These are phyloP conservation scores for Phrynocephalus vlangalii DNA, from an alignment of 2,797 vertebrate genomes.

Conservation along the genomic window DNA sequence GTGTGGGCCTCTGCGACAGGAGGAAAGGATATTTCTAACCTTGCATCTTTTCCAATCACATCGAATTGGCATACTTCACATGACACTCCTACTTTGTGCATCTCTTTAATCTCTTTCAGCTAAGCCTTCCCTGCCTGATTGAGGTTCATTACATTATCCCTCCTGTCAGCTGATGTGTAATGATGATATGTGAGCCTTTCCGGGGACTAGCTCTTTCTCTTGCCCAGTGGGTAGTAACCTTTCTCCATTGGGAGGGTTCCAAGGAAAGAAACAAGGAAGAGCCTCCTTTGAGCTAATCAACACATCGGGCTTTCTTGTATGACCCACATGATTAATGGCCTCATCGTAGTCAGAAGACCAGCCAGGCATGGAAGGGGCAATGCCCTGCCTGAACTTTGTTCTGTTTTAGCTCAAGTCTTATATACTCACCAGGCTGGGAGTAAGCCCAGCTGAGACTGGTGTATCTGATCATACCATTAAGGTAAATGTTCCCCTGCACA, in stretches of 20 bases:
- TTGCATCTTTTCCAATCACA: slow-evolving; percentile 10
- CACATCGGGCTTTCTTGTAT: slow-evolving; percentile 34
- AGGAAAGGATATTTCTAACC: slow-evolving; percentile 21
- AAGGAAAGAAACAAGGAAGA: slow-evolving; percentile 29
- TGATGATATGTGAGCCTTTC: slow-evolving; percentile 16
- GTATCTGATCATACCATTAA: background rate
- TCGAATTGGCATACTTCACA: background rate
- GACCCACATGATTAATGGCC: background rate
- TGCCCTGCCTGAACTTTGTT: slow-evolving; percentile 11
- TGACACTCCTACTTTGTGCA: background rate
- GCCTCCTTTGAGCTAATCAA: slow-evolving; percentile 46
- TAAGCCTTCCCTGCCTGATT: background rate
- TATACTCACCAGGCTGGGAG: background rate
- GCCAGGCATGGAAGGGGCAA: slow-evolving; percentile 39
- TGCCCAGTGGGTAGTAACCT: background rate
- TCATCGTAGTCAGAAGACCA: slow-evolving; percentile 15
- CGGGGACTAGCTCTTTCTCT: slow-evolving; percentile 15
- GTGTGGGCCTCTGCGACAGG: background rate
- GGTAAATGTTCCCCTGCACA: too few relatives aligned
- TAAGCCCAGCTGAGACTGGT: background rate
- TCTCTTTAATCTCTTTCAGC: background rate
- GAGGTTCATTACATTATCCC: slow-evolving; percentile 32
- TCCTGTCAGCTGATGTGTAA: background rate
- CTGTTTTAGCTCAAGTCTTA: background rate
- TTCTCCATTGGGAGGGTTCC: background rate